Percentiles rank a stretch among this genome's conserved stretches.
Conservation (phyloP, 2,113 vertebrate genomes). For the Alouatta palliata region DNA sequence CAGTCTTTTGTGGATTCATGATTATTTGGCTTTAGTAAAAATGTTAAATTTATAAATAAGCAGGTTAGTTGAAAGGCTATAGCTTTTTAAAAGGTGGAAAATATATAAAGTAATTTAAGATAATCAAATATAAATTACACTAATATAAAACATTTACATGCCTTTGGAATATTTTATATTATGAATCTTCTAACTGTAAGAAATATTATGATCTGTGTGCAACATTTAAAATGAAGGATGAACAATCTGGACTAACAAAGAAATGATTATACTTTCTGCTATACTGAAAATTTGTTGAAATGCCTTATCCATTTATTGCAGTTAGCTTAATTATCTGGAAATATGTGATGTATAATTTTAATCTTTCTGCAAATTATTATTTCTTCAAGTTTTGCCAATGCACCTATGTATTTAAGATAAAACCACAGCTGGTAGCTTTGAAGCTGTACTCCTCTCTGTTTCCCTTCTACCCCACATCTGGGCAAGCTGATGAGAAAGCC, state of each 20-base stretch:
- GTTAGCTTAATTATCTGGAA: background rate
- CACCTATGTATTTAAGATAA: background rate
- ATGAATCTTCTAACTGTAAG: background rate
- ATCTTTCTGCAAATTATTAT: background rate
- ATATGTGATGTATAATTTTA: background rate
- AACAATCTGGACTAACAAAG: background rate
- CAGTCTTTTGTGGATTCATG: background rate
- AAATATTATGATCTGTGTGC: background rate
- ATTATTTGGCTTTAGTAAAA: background rate
- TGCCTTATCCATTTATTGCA: background rate
- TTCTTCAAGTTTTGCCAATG: background rate
- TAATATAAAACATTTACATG: background rate
- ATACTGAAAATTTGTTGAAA: background rate
- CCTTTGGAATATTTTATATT: background rate
- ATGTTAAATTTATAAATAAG: background rate
- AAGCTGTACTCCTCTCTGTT: too few species aligned
- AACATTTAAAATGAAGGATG: background rate
- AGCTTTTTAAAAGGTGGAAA: background rate
- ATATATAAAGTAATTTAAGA: conserved; percentile 29
- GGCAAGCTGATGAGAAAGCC: background rate
- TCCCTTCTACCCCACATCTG: background rate
- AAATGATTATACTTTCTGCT: background rate
- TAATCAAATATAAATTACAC: background rate
- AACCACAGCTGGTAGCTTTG: background rate
- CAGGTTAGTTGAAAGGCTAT: background rate